Evolutionary conservation across 1,140 invertebrate species (phyloP).

Genomic region (Gryon sp.): DNA sequence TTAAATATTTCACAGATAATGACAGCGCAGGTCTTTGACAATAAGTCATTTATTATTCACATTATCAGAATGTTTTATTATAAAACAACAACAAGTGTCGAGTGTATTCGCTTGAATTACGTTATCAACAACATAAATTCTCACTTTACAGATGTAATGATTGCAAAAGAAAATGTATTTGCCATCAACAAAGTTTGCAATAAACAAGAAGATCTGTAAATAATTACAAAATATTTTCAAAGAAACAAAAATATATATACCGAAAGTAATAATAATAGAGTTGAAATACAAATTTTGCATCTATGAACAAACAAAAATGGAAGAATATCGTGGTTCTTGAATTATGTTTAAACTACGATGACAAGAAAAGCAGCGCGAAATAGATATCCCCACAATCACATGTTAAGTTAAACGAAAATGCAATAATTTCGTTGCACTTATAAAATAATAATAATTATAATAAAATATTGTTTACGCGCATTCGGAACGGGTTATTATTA

Average conservation of each 20-base stretch:
- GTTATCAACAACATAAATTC: slow-evolving; percentile 39
- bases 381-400: slow-evolving; percentile 24
- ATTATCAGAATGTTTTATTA: slow-evolving; percentile 33
- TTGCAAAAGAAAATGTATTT: slow-evolving; percentile 1
- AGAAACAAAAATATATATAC: not conserved
- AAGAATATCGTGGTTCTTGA: not conserved
- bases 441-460: too few relatives aligned
- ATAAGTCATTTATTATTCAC: slow-evolving; percentile 39
- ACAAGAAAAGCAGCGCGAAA: not conserved
- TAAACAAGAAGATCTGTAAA: not conserved
- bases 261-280: not conserved
- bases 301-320: not conserved
- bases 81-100: slow-evolving; percentile 53
- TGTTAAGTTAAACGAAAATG: slow-evolving; percentile 39
- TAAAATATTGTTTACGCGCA: not conserved
- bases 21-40: slow-evolving; percentile 18
- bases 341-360: not conserved
- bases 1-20: slow-evolving; percentile 32
- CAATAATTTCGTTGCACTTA: slow-evolving; percentile 3
- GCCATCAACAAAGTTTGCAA: not conserved
- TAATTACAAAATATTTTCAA: not conserved
- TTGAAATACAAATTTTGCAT: too few relatives aligned
- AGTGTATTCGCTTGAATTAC: slow-evolving; percentile 30
- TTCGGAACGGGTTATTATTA: slow-evolving; percentile 29
- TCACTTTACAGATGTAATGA: slow-evolving; percentile 33